A percentile compares a stretch with the other conserved stretches of the same genome.
Conservation (phyloP, 2,888 invertebrate genomes). For the Thymelicus acteon region DNA sequence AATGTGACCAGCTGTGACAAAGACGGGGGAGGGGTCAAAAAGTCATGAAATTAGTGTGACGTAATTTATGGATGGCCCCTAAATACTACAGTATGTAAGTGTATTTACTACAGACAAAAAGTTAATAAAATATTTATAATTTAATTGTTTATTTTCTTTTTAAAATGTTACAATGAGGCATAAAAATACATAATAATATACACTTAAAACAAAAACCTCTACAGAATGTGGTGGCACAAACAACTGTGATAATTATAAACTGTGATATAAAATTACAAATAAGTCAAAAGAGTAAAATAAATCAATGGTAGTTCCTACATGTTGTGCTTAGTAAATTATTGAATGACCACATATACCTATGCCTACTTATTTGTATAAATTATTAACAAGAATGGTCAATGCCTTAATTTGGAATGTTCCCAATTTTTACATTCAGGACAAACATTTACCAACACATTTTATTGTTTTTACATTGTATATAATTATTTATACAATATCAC, state of each 20-base stretch:
- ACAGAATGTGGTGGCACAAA: slow-evolving; percentile 16
- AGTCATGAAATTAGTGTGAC: too few species aligned
- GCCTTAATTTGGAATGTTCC: slow-evolving; percentile 8
- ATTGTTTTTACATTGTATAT: neutral
- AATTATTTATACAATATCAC: neutral
- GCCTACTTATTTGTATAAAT: slow-evolving; percentile 2
- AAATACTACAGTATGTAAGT: too few species aligned
- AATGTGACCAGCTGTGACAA: too few species aligned
- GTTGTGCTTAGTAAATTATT: slow-evolving; percentile 12
- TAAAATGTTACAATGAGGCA: slow-evolving; percentile 17
- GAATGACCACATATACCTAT: slow-evolving; percentile 4
- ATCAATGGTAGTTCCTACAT: neutral
- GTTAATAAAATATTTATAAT: neutral
- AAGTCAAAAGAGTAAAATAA: slow-evolving; percentile 5
- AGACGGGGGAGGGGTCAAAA: too few species aligned
- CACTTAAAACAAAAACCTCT: slow-evolving; percentile 20
- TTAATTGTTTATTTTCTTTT: slow-evolving; percentile 2
- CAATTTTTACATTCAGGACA: slow-evolving; percentile 7
- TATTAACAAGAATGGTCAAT: slow-evolving; percentile 1
- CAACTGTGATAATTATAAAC: slow-evolving; percentile 7
- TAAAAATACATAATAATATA: slow-evolving; percentile 13
- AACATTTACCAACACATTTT: slow-evolving; percentile 2
- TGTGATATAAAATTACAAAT: slow-evolving; percentile 6
- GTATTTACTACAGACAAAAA: neutral
- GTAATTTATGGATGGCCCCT: too few species aligned